Conservation (phyloP, 2,113 vertebrate genomes). For the Etheostoma spectabile region DNA sequence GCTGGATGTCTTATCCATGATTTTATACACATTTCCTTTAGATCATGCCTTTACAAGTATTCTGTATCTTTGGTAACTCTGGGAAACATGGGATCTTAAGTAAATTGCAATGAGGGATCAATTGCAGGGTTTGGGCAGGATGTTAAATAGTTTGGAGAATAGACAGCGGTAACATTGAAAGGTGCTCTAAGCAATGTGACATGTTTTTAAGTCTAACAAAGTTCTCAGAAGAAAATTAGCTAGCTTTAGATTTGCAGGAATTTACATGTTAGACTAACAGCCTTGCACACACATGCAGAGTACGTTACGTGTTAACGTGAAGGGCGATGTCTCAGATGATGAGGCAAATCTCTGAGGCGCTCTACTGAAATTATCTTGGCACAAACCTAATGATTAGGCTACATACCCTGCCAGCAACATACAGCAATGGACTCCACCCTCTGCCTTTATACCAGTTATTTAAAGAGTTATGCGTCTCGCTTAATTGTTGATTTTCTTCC, state of each 20-base stretch:
- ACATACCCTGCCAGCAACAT: slow-evolving; percentile 57
- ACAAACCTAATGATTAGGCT: slow-evolving; percentile 62
- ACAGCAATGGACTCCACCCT: slow-evolving; percentile 59
- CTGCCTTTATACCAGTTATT: slow-evolving; percentile 12
- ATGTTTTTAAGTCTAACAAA: no score
- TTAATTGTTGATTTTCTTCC: slow-evolving; percentile 22
- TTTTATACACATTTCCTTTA: not conserved
- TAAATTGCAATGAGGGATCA: not conserved
- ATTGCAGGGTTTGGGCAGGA: not conserved
- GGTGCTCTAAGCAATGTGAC: no score
- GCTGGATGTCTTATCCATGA: not conserved
- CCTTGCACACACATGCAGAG: not conserved
- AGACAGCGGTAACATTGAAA: not conserved
- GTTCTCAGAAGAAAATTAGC: no score
- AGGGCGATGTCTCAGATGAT: slow-evolving; percentile 65
- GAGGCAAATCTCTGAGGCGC: slow-evolving; percentile 42
- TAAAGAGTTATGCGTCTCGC: slow-evolving; percentile 3
- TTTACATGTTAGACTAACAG: not conserved
- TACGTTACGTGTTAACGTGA: not conserved
- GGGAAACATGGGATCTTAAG: not conserved
- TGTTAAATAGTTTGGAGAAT: not conserved
- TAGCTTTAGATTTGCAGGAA: not conserved
- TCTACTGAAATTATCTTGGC: slow-evolving; percentile 66
- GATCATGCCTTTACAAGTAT: not conserved
- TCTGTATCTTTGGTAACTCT: not conserved